Evolutionary conservation across 2,888 invertebrate genomes (phyloP).

Genomic region (Dioctria rufipes): DNA sequence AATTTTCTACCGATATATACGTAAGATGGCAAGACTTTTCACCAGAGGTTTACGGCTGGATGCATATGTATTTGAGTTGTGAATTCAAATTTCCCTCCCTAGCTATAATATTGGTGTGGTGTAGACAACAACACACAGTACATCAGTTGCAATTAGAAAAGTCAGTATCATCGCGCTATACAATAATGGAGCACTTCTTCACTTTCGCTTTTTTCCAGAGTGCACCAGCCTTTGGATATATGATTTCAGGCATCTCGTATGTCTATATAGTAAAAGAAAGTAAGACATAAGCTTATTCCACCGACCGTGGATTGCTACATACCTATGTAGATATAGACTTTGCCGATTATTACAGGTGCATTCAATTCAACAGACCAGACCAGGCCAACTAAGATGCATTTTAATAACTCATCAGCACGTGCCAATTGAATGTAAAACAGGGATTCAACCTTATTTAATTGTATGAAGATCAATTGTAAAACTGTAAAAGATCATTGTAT

Average conservation of each 20-base stretch:
- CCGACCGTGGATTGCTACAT: no score
- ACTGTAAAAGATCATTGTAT: background rate
- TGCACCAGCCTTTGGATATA: constrained; percentile 11
- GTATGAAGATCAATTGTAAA: background rate
- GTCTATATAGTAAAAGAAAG: constrained; percentile 35
- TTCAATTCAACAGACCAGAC: no score
- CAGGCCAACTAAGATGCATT: background rate
- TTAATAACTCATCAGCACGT: constrained; percentile 44
- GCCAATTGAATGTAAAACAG: constrained; percentile 47
- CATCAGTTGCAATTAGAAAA: constrained; percentile 22
- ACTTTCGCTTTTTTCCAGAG: constrained; percentile 39
- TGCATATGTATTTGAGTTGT: no score
- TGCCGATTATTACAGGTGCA: no score
- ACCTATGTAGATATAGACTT: no score
- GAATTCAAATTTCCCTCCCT: no score
- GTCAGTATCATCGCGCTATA: constrained; percentile 3
- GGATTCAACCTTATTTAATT: constrained; percentile 25
- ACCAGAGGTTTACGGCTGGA: no score
- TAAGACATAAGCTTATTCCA: background rate
- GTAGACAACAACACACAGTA: no score
- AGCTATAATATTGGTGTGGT: no score
- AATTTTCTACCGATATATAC: no score
- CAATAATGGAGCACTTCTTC: constrained; percentile 6
- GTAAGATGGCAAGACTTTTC: no score
- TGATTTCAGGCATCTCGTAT: constrained; percentile 13